Base-by-base conservation (phyloP, 1,140 invertebrate species). In the Ceratoteleas bidentatus region DNA sequence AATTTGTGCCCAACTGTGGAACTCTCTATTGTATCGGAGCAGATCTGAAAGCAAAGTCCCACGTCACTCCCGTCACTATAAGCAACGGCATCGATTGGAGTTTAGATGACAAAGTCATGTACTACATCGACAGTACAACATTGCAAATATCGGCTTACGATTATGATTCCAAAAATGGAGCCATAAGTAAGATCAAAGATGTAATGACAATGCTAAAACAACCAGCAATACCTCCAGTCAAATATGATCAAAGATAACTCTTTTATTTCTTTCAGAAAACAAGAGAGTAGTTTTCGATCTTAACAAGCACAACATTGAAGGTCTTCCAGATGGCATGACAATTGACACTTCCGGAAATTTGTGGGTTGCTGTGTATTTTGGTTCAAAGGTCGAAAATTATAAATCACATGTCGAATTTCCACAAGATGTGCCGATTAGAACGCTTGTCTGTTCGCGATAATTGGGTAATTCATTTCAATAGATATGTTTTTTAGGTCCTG, bases 61-160 rank as follows among this genome's bases (percentile, higher is more conserved):
- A 88, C 47, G 69, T 92, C 24, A 60, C 84, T 2, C 88, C 90
- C 11, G 93, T 96, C 36, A 92, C 93, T 61, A 95, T 97, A 70
- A 96, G 96, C 14, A 98, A 98, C 86, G 96, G 97, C 0, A 87
- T 98, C 9, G 94, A 94, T 10, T 98, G 97, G 96, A 94, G 94
- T 78, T 86, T 91, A 7, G 92, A 94, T 32, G 93, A 94, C 73
- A 93, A 93, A 32, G 94, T 93, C 45, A 94, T 96, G 89, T 97
- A 95, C 88, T 96, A 95, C 86, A 95, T 96, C 7, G 96, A 97
- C 87, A 94, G 95, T 3, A 92, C 93, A 11, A 95, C 94, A n/a
- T 91, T 91, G 66, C 91, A 93, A 81, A 92, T 96, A 7, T 92
- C 93, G 34, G 93, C 93, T 34, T 97, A 95, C 84, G 94, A 97